Conservation (phyloP, 1,140 invertebrate genomes). For the Pygmarrhopalites habei region DNA sequence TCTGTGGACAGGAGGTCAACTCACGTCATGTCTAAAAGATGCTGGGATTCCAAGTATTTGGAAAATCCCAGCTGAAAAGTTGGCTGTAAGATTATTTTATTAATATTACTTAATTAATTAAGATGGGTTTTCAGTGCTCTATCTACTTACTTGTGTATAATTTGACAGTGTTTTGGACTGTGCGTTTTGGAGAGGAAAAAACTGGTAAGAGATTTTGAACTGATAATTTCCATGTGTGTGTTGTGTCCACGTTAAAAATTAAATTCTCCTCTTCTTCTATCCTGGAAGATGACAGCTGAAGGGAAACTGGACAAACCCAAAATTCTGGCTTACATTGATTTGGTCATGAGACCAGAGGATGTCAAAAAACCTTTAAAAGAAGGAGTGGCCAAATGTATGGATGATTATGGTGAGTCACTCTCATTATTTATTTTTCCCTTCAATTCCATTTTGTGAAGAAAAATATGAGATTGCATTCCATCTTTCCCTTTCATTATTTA, state of each 20-base stretch:
- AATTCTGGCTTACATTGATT: constrained; percentile 32
- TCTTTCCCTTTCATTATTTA: no score
- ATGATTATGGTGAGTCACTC: constrained; percentile 35
- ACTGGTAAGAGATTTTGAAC: no score
- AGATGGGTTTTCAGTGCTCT: no score
- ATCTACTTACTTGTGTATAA: no score
- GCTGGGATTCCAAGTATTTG: constrained; percentile 28
- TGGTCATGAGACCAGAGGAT: constrained; percentile 23
- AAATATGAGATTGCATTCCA: no score
- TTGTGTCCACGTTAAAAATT: no score
- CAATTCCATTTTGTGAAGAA: no score
- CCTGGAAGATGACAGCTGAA: constrained; percentile 33
- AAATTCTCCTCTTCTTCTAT: no score
- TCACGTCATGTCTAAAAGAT: constrained; percentile 27
- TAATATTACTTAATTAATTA: no score
- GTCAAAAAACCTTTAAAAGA: constrained; percentile 29
- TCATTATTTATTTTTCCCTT: no score
- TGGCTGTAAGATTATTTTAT: constrained; percentile 28
- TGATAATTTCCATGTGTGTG: no score
- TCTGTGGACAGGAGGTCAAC: no score
- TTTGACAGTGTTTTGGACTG: constrained; percentile 31
- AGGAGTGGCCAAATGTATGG: constrained; percentile 34
- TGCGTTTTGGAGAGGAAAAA: constrained; percentile 36
- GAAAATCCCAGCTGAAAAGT: constrained; percentile 37
- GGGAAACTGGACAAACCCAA: constrained; percentile 37